Percentiles rank a stretch among this genome's conserved stretches.
These are phyloP conservation scores for Sciurus vulgaris DNA, from an alignment of 2,797 vertebrate genomes.

Conservation along the genomic window DNA sequence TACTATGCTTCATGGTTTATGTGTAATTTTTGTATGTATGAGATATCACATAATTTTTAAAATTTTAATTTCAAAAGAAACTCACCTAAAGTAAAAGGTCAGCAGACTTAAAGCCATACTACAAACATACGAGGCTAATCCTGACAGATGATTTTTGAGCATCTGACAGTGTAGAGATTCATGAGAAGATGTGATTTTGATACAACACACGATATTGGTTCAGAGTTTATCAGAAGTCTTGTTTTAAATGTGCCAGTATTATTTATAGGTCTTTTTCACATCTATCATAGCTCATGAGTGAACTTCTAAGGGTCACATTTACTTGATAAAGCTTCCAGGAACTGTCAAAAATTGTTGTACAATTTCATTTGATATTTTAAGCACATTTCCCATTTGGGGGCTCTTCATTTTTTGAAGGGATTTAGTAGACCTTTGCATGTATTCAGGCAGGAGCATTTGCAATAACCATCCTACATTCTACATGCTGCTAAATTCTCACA, in stretches of 20 bases:
- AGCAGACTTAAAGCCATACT: neutral
- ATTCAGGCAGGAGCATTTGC: neutral
- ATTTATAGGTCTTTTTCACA: slow-evolving; percentile 7
- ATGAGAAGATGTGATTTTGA: neutral
- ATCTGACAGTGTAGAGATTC: neutral
- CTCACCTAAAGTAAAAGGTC: slow-evolving; percentile 6
- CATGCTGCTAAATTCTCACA: neutral
- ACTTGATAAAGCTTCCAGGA: slow-evolving; percentile 49
- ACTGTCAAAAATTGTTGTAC: neutral
- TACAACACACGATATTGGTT: neutral
- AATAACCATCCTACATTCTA: neutral
- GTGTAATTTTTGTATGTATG: neutral
- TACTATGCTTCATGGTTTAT: neutral
- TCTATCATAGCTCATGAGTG: neutral
- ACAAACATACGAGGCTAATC: neutral
- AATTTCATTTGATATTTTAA: no score
- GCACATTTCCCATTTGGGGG: neutral
- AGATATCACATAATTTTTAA: slow-evolving; percentile 15
- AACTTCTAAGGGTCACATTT: slow-evolving; percentile 38
- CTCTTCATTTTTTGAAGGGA: neutral
- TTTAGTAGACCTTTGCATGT: neutral
- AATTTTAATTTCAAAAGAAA: neutral
- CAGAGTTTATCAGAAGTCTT: slow-evolving; percentile 21
- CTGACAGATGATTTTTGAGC: neutral
- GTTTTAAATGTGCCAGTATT: slow-evolving; percentile 38